Percentiles rank a stretch among this genome's conserved stretches.
phyloP scores from a whole-genome alignment of 2,113 vertebrate genomes.

The Vireo altiloquus region DNA sequence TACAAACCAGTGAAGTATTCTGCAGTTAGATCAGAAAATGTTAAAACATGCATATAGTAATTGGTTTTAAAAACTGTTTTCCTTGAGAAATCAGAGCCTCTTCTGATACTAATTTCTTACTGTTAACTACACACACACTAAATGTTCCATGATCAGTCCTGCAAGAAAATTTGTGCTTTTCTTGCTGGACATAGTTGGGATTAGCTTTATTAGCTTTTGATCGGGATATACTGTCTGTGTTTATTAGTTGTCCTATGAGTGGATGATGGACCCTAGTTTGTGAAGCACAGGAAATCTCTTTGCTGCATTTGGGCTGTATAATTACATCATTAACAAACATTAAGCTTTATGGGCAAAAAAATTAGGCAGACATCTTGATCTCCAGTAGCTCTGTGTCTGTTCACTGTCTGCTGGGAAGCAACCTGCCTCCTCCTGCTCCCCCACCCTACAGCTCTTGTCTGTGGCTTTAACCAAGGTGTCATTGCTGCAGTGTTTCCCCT shows the following conservation, averaged over 20 bases:
- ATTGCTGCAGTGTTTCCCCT: neutral
- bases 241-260: neutral
- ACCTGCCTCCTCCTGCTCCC: neutral
- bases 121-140: neutral
- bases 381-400: neutral
- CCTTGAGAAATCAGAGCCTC: neutral
- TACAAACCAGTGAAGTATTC: neutral
- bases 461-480: neutral
- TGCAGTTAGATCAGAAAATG: neutral
- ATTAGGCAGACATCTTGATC: neutral
- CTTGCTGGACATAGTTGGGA: neutral
- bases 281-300: neutral
- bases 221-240: neutral
- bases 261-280: neutral
- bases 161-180: neutral
- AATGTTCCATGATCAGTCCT: neutral
- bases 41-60: neutral
- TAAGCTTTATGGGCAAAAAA: neutral
- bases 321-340: neutral
- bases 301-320: neutral
- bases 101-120: neutral
- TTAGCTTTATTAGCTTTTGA: neutral
- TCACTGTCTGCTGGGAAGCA: neutral
- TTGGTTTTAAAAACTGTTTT: neutral
- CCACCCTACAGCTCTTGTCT: neutral